Evolutionary conservation across 2,797 vertebrate genomes (phyloP), one percentile per base, ranked within the genome.

Genomic region (Meda fulgida): DNA sequence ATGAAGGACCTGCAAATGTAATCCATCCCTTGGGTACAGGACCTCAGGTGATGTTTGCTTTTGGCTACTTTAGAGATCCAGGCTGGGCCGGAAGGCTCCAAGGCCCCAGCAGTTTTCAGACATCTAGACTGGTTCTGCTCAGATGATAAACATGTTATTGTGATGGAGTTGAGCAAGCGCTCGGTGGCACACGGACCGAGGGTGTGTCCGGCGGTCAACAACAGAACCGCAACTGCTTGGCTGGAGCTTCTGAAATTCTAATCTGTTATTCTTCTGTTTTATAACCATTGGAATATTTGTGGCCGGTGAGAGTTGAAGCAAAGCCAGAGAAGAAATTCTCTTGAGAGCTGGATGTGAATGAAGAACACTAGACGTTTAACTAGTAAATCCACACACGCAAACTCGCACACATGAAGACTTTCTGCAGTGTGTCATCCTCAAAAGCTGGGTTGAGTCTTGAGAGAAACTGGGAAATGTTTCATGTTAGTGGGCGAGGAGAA

Each of bases 401-500:
- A 43, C 46, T 9, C n/a, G 21, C n/a, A 31, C 46, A 6, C 66
- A 13, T 14, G 4, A 16, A 48, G 7, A 5, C 58, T 40, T 51
- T 80, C 40, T 36, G 70, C 26, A 48, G 80, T 75, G 76, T 65
- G 71, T 75, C 65, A 36, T 86, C 31, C 36, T 19, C 63, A 43
- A 84, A 84, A 40, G 58, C 31, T 38, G 21, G 78, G 43, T 51
- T 29, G 40, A 19, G 46, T 81, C 66, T 81, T 43, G 21, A 78
- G 73, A 84, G 36, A 84, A 84, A 38, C 58, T 29, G 58, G 81
- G 58, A 38, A 58, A 38, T 19, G 34, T 85, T 55, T 86, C 38
- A 89, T 85, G 93, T 95, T 95, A 95, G 94, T 93, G 81, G 91
- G 84, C 91, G 65, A 84, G 55, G 71, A 70, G 55, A n/a, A 85